Conservation (phyloP, 2,113 vertebrate genomes). For the Calyptomena viridis region DNA sequence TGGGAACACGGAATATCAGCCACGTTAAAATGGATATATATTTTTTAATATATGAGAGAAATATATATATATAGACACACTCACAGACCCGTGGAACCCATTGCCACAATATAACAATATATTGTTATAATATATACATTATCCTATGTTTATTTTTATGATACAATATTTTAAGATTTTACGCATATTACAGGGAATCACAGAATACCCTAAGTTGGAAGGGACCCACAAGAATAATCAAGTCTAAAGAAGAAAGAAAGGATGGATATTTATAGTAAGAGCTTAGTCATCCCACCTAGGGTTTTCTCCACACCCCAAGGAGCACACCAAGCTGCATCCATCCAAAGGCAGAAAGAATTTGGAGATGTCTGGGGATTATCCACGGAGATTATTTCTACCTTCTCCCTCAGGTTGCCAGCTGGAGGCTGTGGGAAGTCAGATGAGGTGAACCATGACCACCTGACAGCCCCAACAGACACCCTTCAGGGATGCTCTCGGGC, state of each 20-base stretch:
- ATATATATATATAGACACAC: background rate
- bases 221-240: background rate
- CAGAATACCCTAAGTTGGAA: background rate
- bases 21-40: background rate
- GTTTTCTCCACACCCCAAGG: background rate
- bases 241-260: background rate
- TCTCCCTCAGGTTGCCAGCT: background rate
- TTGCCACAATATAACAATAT: background rate
- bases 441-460: background rate
- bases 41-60: background rate
- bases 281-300: background rate
- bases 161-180: background rate
- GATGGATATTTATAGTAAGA: background rate
- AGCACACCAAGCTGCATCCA: background rate
- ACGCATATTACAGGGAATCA: background rate
- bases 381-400: background rate
- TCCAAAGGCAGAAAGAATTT: background rate
- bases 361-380: background rate
- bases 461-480: accelerated
- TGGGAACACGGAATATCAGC: background rate
- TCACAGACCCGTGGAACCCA: background rate
- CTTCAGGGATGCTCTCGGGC: background rate
- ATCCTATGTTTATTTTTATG: too few species aligned
- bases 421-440: background rate
- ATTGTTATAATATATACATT: too few species aligned